phyloP scores from a whole-genome alignment of 2,888 invertebrate genomes.

The Euproctis similis region DNA sequence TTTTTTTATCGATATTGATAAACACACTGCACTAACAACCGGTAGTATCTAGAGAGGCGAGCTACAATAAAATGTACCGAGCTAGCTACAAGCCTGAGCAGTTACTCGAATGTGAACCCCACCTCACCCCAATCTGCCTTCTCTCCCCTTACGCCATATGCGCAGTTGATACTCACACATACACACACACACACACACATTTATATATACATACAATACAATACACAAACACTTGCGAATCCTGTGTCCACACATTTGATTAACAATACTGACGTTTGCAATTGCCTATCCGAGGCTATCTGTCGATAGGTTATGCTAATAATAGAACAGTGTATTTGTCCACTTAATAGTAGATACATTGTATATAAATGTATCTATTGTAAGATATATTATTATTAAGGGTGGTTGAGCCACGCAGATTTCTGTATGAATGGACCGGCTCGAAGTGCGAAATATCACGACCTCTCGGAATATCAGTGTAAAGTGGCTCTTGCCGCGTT shows the following conservation, averaged over 20 bases:
- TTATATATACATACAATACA: no score
- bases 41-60: slow-evolving; percentile 67
- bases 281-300: slow-evolving; percentile 47
- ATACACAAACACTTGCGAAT: slow-evolving; percentile 38
- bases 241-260: slow-evolving; percentile 40
- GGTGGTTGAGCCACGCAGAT: no score
- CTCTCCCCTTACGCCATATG: slow-evolving; percentile 48
- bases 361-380: no score
- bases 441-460: no score
- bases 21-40: slow-evolving; percentile 43
- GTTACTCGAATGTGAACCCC: slow-evolving; percentile 54
- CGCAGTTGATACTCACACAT: slow-evolving; percentile 51
- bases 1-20: slow-evolving; percentile 69
- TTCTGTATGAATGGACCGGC: no score
- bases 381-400: no score
- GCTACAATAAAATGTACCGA: slow-evolving; percentile 75
- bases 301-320: slow-evolving; percentile 48
- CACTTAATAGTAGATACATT: no score
- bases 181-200: no score
- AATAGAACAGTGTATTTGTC: no score
- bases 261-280: slow-evolving; percentile 47
- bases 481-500: no score
- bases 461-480: no score
- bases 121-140: slow-evolving; percentile 26
- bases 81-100: slow-evolving; percentile 72